Evolutionary conservation across 2,113 vertebrate species (phyloP), one percentile per base, ranked within the genome.

Genomic region (Menura novaehollandiae): DNA sequence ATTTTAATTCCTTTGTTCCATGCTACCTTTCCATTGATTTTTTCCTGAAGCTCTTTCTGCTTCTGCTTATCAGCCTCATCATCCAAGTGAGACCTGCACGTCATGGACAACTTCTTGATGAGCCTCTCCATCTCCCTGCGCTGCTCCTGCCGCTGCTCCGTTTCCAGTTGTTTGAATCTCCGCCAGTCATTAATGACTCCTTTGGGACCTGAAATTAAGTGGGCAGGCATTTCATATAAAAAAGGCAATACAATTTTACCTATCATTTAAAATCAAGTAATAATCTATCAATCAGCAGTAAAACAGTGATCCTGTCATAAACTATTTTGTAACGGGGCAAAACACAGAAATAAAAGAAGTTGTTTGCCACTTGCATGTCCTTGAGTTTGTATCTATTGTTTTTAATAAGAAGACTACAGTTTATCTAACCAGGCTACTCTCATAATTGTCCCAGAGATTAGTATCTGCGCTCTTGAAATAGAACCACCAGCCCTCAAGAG

Each of bases 171-270:
- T 77, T 99, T 99, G 95, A 98, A 99, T 71, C 99, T 99, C 37
- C 99, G 97, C 99, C 99, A 99, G 97, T 99, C 99, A 32, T 99
- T 99, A 87, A 99, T 99, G 82, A 99, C 99, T 19, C 99, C 99
- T 96, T 99, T 99, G 23, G 99, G 99, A 89, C 99, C 99, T 99
- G 96, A 13, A 46, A 52, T 73, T 8, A 44, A 67, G 47, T 1
- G 63, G 2, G 16, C 0, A 28, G 41, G n/a, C 8, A 62, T 69
- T 81, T 49, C 0, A 1, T 30, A 27, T 2, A 6, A 74, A 83
- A 68, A 55, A n/a, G 9, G 22, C 9, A 89, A 53, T 3, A 41
- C 63, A 67, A 20, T 16, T 6, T 33, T 5, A 55, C 21, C 41
- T 21, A 17, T 8, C 9, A 3, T 18, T 83, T 32, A 46, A 37